Percentiles rank a stretch among this genome's conserved stretches.
These are phyloP conservation scores for Glomeris marginata DNA, from an alignment of 2,888 invertebrate genomes.

Conservation along the genomic window DNA sequence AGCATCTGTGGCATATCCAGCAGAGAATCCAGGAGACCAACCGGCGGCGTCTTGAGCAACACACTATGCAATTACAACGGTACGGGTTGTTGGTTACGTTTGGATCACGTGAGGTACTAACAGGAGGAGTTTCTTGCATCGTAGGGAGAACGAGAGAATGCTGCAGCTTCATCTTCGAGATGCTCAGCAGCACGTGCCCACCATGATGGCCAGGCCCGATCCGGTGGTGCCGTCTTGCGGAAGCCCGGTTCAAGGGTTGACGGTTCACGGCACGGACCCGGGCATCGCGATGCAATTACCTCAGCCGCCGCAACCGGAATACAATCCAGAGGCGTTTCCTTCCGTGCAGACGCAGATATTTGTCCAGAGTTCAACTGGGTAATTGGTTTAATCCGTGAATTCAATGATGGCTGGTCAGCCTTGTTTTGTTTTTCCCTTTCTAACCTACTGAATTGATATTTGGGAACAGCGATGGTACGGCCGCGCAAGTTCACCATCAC, in stretches of 20 bases:
- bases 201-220: constrained; percentile 3
- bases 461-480: constrained; percentile 34
- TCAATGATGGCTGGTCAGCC: background rate
- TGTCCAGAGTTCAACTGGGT: constrained; percentile 22
- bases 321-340: constrained; percentile 14
- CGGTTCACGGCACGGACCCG: no score
- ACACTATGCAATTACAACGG: constrained; percentile 18
- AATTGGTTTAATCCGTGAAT: background rate
- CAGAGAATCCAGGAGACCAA: constrained; percentile 48
- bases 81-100: constrained; percentile 5
- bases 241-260: constrained; percentile 3
- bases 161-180: background rate
- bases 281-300: background rate
- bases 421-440: background rate
- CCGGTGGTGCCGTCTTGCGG: background rate
- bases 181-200: constrained; percentile 11
- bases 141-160: constrained; percentile 13
- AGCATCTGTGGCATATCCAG: constrained; percentile 56
- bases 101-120: background rate
- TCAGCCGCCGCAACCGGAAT: constrained; percentile 22
- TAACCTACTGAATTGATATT: constrained; percentile 9
- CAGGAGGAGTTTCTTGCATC: no score
- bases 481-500: constrained; percentile 58
- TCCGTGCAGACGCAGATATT: constrained; percentile 25
- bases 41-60: constrained; percentile 30